Evolutionary conservation across 1,140 invertebrate species (phyloP).

Genomic region (Drosophila mayri): DNA sequence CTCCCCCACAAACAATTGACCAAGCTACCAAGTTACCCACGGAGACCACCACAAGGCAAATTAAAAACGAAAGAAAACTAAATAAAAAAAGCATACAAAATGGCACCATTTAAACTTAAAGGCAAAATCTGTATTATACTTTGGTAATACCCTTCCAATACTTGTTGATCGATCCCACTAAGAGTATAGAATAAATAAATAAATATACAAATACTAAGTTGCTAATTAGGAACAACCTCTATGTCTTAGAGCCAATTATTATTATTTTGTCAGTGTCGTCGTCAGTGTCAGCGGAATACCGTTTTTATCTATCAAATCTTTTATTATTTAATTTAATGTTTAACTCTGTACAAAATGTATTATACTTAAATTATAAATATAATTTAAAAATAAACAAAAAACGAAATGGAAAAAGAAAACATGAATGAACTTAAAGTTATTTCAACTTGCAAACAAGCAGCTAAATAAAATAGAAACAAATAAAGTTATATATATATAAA

Average conservation of each 20-base stretch:
- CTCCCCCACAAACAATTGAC: conserved; percentile 50
- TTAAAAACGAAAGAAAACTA: neutral
- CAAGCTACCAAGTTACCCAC: conserved; percentile 77
- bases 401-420: conserved; percentile 21
- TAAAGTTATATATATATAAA: conserved; percentile 24
- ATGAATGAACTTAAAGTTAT: conserved; percentile 73
- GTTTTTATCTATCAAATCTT: conserved; percentile 52
- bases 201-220: conserved; percentile 21
- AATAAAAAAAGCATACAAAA: conserved; percentile 8
- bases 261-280: conserved; percentile 46
- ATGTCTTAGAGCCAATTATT: conserved; percentile 59
- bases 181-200: conserved; percentile 33
- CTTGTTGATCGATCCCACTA: conserved; percentile 61
- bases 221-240: conserved; percentile 40
- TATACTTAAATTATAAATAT: conserved; percentile 82
- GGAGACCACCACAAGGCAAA: conserved; percentile 49
- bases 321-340: conserved; percentile 76
- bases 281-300: conserved; percentile 52
- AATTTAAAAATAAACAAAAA: conserved; percentile 58
- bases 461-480: conserved; percentile 41
- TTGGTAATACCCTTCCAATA: conserved; percentile 70
- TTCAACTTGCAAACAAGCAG: conserved; percentile 43
- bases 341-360: conserved; percentile 83
- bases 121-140: conserved; percentile 58
- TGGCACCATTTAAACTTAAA: conserved; percentile 47